A percentile compares a stretch with the other conserved stretches of the same genome.
Conservation (phyloP, 92 coral and sea anemone species). For the Paramuricea clavata region DNA sequence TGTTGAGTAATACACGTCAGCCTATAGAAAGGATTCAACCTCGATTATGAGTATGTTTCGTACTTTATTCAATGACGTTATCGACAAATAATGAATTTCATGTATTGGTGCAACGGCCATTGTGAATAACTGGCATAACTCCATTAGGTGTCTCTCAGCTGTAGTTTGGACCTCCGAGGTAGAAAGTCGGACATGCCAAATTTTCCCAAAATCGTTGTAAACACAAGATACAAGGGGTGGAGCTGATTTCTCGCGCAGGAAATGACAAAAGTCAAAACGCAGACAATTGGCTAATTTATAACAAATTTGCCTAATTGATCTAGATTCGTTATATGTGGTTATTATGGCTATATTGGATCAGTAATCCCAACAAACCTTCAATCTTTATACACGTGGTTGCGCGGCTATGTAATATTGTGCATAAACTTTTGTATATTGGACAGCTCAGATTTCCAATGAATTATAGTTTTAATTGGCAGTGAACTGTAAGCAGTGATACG, state of each 20-base stretch:
- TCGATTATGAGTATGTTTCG: no score
- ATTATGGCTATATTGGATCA: background rate
- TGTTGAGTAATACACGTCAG: no score
- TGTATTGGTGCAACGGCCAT: background rate
- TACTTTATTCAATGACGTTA: no score
- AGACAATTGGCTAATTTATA: constrained; percentile 26
- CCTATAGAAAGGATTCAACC: no score
- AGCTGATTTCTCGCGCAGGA: constrained; percentile 10
- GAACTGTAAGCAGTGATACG: background rate
- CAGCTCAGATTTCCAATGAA: no score
- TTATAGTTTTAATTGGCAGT: no score
- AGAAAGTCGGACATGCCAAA: constrained; percentile 1
- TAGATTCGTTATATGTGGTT: background rate
- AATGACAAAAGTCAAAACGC: constrained; percentile 14
- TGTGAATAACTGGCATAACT: background rate
- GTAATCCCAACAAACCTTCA: background rate
- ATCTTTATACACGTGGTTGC: background rate
- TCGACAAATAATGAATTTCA: background rate
- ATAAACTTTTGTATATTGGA: no score
- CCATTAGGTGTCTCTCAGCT: background rate
- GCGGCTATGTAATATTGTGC: background rate
- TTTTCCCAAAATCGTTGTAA: background rate
- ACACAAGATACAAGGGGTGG: constrained; percentile 9
- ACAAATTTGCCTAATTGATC: constrained; percentile 1
- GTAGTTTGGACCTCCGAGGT: constrained; percentile 13